phyloP scores from a whole-genome alignment of 2,888 invertebrate genomes.

The Pollenia labialis region DNA sequence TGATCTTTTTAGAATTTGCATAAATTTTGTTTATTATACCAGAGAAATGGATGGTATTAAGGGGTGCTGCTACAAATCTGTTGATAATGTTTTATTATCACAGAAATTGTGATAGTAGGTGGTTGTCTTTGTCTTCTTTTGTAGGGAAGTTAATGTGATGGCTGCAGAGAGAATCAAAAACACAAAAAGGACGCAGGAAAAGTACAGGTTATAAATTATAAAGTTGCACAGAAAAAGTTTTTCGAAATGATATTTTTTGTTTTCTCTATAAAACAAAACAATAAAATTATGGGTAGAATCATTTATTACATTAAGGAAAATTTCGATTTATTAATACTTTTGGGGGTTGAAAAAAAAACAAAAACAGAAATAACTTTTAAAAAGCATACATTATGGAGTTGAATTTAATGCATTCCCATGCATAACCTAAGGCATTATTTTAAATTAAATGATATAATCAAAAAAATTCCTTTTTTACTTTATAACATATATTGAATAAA shows the following conservation, averaged over 20 bases:
- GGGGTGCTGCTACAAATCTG: background rate
- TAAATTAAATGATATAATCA: no score
- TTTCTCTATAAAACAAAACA: background rate
- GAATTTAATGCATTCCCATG: no score
- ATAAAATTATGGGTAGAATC: constrained; percentile 6
- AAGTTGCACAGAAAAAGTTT: background rate
- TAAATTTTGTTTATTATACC: constrained; percentile 29
- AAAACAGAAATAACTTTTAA: no score
- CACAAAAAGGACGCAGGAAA: background rate
- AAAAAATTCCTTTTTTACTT: no score
- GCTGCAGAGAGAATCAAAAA: background rate
- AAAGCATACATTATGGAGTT: no score
- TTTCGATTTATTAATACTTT: no score
- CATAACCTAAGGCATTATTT: no score
- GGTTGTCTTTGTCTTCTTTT: background rate
- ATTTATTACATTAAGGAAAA: background rate
- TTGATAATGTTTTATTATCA: constrained; percentile 14
- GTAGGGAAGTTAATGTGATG: background rate
- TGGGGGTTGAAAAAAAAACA: no score
- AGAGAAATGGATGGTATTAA: background rate
- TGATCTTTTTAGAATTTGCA: constrained; percentile 30
- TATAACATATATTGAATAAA: no score
- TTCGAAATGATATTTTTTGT: background rate
- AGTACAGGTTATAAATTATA: constrained; percentile 3
- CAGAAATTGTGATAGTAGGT: background rate